Percentiles rank a stretch among this genome's conserved stretches.
Conservation (phyloP, 2,113 vertebrate genomes). For the Dasyurus viverrinus region DNA sequence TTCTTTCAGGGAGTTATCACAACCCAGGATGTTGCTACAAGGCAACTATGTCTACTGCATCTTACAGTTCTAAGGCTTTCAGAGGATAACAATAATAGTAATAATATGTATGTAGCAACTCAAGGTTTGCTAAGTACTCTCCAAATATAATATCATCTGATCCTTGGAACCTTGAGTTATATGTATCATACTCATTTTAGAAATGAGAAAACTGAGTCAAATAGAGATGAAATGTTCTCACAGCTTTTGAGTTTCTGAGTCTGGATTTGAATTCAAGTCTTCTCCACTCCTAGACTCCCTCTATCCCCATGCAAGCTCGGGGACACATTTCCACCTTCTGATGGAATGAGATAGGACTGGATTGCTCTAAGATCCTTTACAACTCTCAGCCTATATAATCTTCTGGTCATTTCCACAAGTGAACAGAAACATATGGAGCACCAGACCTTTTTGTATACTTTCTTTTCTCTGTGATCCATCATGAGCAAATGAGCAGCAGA, state of each 20-base stretch:
- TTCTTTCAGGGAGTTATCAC: not conserved
- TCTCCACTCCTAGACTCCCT: not conserved
- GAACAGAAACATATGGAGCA: not conserved
- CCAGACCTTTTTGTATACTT: not conserved
- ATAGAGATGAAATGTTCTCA: not conserved
- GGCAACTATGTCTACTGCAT: not conserved
- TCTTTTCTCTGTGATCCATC: not conserved
- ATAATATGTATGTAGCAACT: not conserved
- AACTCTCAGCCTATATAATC: not conserved
- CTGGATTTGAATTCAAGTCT: not conserved
- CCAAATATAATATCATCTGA: not conserved
- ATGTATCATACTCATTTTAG: not conserved
- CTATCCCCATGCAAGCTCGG: too few relatives aligned
- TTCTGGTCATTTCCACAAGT: not conserved
- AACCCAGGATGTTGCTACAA: not conserved
- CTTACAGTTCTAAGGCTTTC: not conserved
- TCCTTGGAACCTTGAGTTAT: not conserved
- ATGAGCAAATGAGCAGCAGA: not conserved
- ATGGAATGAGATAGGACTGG: not conserved
- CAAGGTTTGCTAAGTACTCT: not conserved
- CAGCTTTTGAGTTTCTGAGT: not conserved
- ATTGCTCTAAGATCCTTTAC: not conserved
- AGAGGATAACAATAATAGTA: not conserved
- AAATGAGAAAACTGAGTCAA: not conserved
- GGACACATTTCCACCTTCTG: not conserved